Conservation (phyloP, 2,888 invertebrate species). For the Loripinus fragilis region DNA sequence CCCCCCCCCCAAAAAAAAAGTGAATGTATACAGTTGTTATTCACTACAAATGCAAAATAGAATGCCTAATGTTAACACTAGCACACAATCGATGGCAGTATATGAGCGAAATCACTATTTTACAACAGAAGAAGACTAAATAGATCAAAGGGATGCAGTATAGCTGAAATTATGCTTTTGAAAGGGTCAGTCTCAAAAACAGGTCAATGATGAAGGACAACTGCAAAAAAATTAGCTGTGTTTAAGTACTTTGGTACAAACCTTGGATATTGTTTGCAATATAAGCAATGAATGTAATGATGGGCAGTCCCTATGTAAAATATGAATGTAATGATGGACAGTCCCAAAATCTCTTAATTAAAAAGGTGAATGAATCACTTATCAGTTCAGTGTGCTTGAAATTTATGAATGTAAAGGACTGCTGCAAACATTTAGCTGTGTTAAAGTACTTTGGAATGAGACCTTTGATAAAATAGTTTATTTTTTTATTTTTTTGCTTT, state of each 20-base stretch:
- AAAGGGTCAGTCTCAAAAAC: not conserved
- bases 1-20: not conserved
- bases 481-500: not conserved
- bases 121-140: not conserved
- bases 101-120: not conserved
- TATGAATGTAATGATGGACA: too few species aligned
- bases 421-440: constrained; percentile 1
- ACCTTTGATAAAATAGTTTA: not conserved
- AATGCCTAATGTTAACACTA: not conserved
- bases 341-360: not conserved
- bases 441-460: not conserved
- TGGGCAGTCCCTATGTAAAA: too few species aligned
- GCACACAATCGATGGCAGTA: not conserved
- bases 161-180: not conserved
- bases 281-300: not conserved
- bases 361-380: constrained; percentile 2
- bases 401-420: not conserved
- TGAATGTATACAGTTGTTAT: not conserved
- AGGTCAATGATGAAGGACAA: not conserved
- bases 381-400: constrained; percentile 2
- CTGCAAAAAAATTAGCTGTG: constrained; percentile 3
- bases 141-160: not conserved
- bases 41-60: constrained; percentile 6
- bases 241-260: constrained; percentile 8
- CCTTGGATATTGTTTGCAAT: constrained; percentile 8